Base-by-base conservation (phyloP, 2,113 vertebrate genomes). In the Malurus elegans region DNA sequence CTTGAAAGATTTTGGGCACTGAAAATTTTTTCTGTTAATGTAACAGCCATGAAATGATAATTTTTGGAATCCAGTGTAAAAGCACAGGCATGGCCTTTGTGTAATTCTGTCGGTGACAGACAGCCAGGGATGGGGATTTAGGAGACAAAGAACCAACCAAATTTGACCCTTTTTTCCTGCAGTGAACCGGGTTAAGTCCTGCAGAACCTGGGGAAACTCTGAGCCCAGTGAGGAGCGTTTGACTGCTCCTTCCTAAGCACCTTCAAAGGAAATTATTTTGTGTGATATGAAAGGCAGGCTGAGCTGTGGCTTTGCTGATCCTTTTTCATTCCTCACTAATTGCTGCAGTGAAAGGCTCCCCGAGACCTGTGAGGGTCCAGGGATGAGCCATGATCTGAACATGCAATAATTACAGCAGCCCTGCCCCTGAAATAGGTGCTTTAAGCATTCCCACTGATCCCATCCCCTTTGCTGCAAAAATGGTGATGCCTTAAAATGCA, bases 41-140 rank as follows among this genome's bases (percentile, higher is more conserved):
- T 10, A 71, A 70, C 11, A 69, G 62, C 25, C 19, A 19, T 36
- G 28, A 61, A 73, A 57, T 57, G 8, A 8, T 56, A 54, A 76
- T 32, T 82, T 65, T 9, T 18, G 12, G 58, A 47, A 38, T 18
- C 18, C 12, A 20, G 12, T 13, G 16, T 9, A 48, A 28, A 32
- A 58, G 23, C 14, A 18, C 0, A 5, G 16, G 42, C 44, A 13
- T 0, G 17, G 19, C 17, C 4, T 78, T 20, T 9, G 7, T 8
- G 13, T 12, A 18, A 5, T 9, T 56, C 16, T 38, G 2, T 6
- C 29, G 36, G 36, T 26, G 34, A 10, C 24, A 31, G 44, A 20
- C 32, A 86, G 34, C 15, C 9, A 15, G 10, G 19, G 44, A 26
- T 5, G 23, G 18, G 18, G 42, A 8, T 14, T 19, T 5, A n/a